Evolutionary conservation across 2,113 vertebrate species (phyloP).

Genomic region (Fregetta grallaria): DNA sequence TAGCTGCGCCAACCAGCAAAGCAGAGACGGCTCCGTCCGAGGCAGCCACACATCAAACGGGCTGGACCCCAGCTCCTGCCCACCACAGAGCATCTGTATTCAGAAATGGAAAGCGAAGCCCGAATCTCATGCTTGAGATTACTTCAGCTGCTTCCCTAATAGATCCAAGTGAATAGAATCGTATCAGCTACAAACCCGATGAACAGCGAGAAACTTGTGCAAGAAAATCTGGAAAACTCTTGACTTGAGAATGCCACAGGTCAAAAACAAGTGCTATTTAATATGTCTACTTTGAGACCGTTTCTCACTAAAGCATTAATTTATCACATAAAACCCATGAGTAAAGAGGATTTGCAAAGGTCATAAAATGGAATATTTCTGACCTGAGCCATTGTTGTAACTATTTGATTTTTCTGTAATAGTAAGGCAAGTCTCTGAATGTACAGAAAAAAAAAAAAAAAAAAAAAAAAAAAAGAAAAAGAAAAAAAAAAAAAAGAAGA

Average conservation of each 20-base stretch:
- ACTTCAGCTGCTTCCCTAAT: not conserved
- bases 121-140: not conserved
- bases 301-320: slow-evolving; percentile 4
- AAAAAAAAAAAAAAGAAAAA: not conserved
- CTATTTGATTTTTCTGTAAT: not conserved
- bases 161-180: not conserved
- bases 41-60: rapidly evolving
- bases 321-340: not conserved
- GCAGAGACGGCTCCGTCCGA: not conserved
- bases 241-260: not conserved
- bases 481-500: not conserved
- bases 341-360: slow-evolving; percentile 39
- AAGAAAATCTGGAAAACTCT: not conserved
- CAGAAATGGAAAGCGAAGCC: not conserved
- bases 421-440: not conserved
- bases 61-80: not conserved
- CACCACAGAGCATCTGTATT: too few species aligned
- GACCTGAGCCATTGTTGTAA: not conserved
- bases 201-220: rapidly evolving
- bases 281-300: not conserved
- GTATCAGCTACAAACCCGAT: rapidly evolving
- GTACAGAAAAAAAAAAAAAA: not conserved
- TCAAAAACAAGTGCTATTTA: not conserved
- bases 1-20: rapidly evolving
- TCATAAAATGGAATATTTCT: not conserved